Percentiles rank a stretch among this genome's conserved stretches.
Conservation (phyloP, 2,113 vertebrate species). For the Labrus mixtus region DNA sequence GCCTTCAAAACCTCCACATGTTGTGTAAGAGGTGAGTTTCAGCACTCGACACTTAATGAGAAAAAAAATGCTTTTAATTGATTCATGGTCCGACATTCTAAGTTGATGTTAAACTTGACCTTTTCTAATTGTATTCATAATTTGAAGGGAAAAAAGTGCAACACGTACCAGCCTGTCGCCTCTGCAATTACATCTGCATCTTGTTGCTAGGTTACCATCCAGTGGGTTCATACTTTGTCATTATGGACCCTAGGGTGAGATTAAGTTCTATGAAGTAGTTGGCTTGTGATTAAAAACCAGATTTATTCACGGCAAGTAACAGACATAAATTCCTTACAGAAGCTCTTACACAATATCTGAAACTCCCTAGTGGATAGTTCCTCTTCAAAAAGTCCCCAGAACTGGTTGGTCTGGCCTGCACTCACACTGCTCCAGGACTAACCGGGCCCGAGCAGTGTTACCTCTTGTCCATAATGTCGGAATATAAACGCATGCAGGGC, state of each 20-base stretch:
- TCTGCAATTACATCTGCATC: constrained; percentile 11
- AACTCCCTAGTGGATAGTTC: no score
- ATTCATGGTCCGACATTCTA: not conserved
- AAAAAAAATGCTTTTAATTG: not conserved
- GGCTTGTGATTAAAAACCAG: not conserved
- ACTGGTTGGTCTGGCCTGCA: no score
- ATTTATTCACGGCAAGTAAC: not conserved
- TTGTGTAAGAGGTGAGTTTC: constrained; percentile 90
- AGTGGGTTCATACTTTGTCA: not conserved
- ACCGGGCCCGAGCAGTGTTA: no score
- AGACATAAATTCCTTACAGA: no score
- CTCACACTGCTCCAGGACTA: no score
- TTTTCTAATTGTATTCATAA: not conserved
- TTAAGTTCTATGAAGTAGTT: not conserved
- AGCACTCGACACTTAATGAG: not conserved
- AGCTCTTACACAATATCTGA: no score
- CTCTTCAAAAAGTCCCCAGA: no score
- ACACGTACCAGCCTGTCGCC: constrained; percentile 1
- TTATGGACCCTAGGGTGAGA: not conserved
- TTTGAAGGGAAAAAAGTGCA: not conserved
- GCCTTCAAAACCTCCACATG: constrained; percentile 87
- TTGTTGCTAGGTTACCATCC: constrained; percentile 51
- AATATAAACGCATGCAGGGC: no score
- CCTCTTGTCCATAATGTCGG: no score
- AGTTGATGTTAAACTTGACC: not conserved